phyloP scores from a whole-genome alignment of 2,888 invertebrate species.

The Cheilosia vulpina region DNA sequence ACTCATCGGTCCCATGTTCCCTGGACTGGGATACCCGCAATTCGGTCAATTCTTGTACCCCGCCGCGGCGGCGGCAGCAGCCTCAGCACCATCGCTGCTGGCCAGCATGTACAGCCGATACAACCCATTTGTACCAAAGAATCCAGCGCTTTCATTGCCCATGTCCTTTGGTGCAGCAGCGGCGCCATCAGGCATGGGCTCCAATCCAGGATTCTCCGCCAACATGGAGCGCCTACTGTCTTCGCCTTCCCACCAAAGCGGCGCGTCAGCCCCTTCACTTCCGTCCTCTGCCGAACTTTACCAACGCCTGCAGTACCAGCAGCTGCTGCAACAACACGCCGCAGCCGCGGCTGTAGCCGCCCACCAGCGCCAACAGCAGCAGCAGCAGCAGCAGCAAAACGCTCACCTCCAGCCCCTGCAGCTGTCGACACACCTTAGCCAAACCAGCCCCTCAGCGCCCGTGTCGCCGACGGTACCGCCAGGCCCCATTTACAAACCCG shows the following conservation, averaged over 20 bases:
- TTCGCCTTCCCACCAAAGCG: conserved; percentile 78
- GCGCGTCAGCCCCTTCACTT: conserved; percentile 81
- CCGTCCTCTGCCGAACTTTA: conserved; percentile 84
- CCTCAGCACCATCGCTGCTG: conserved; percentile 85
- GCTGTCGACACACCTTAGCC: conserved; percentile 80
- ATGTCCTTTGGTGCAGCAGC: conserved; percentile 80
- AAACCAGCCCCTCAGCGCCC: conserved; percentile 79
- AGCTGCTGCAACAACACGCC: conserved; percentile 83
- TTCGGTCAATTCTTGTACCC: conserved; percentile 87
- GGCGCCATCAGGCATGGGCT: conserved; percentile 64
- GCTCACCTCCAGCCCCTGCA: conserved; percentile 79
- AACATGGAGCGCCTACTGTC: conserved; percentile 78
- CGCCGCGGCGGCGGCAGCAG: conserved; percentile 84
- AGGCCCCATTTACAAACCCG: conserved; percentile 84
- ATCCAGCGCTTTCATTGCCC: conserved; percentile 84
- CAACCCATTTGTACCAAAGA: conserved; percentile 86
- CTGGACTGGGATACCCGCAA: conserved; percentile 84
- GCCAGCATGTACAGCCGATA: conserved; percentile 89
- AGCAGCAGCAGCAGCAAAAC: conserved; percentile 80
- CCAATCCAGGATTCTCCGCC: conserved; percentile 80
- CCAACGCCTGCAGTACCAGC: conserved; percentile 84
- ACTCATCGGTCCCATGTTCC: conserved; percentile 85
- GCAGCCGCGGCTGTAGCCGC: conserved; percentile 83
- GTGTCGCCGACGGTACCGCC: conserved; percentile 76
- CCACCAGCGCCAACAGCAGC: conserved; percentile 81